Evolutionary conservation across 2,797 vertebrate species (phyloP).

Genomic region (Lagodon rhomboides): DNA sequence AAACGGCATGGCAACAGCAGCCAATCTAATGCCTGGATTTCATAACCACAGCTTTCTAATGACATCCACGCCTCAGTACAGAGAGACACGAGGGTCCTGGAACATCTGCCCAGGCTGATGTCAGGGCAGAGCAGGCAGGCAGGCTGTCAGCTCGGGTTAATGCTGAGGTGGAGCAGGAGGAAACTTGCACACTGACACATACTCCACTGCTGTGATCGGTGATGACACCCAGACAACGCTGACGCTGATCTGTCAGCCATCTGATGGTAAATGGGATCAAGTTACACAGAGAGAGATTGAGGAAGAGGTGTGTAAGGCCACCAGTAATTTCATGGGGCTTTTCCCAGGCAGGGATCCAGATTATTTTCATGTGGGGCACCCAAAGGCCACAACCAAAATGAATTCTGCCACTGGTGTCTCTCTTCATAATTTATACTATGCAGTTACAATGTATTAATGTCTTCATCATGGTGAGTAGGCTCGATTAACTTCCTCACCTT

Average conservation of each 20-base stretch:
- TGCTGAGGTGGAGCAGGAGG: slow-evolving; percentile 46
- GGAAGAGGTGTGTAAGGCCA: too few species aligned
- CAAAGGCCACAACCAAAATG: too few species aligned
- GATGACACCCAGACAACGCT: slow-evolving; percentile 22
- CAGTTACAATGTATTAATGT: too few species aligned
- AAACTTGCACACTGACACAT: slow-evolving; percentile 8
- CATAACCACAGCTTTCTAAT: slow-evolving; percentile 46
- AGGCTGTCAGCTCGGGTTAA: slow-evolving; percentile 62
- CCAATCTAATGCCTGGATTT: slow-evolving; percentile 43
- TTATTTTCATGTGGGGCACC: too few species aligned
- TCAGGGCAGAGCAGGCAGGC: slow-evolving; percentile 41
- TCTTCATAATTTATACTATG: too few species aligned
- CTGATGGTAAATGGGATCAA: not conserved
- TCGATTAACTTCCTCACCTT: too few species aligned
- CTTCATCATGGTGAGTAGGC: too few species aligned
- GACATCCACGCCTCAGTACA: slow-evolving; percentile 41
- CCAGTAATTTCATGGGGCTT: too few species aligned
- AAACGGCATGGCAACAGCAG: slow-evolving; percentile 8
- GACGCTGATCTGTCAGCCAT: not conserved
- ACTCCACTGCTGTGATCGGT: slow-evolving; percentile 14
- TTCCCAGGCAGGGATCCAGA: too few species aligned
- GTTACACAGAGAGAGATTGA: not conserved
- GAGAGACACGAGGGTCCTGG: slow-evolving; percentile 11
- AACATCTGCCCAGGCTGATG: slow-evolving; percentile 65
- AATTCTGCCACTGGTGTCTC: too few species aligned